A percentile compares a stretch with the other conserved stretches of the same genome.
phyloP scores from a whole-genome alignment of 2,113 vertebrate genomes.

The Clarias gariepinus region DNA sequence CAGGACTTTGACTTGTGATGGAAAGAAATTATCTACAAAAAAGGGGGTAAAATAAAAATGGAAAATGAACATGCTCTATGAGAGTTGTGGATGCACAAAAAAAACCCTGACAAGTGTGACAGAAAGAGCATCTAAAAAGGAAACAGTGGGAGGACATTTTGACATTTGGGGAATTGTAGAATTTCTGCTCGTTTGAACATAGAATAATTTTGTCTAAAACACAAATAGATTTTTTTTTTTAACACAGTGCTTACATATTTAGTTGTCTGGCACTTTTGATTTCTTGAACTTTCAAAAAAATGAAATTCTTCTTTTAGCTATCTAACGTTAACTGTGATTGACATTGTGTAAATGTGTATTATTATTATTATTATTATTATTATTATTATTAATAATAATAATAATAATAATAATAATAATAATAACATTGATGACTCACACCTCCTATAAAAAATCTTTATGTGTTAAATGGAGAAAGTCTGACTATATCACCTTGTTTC shows the following conservation, averaged over 20 bases:
- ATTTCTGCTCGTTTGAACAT: background rate
- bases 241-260: background rate
- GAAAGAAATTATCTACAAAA: background rate
- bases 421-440: background rate
- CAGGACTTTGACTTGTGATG: background rate
- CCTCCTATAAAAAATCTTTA: background rate
- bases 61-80: background rate
- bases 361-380: background rate
- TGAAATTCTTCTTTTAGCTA: background rate
- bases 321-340: background rate
- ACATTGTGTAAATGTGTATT: background rate
- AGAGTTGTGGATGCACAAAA: background rate
- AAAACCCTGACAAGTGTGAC: background rate
- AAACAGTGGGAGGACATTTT: constrained; percentile 17
- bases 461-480: background rate
- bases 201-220: background rate
- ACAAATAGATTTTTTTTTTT: background rate
- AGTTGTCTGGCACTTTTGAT: background rate
- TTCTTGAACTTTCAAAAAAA: background rate
- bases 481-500: background rate
- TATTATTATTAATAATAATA: background rate
- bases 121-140: background rate
- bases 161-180: constrained; percentile 4
- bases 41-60: background rate
- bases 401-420: background rate